phyloP scores from a whole-genome alignment of 2,888 invertebrate genomes.

The Chrysomela aeneicollis region DNA sequence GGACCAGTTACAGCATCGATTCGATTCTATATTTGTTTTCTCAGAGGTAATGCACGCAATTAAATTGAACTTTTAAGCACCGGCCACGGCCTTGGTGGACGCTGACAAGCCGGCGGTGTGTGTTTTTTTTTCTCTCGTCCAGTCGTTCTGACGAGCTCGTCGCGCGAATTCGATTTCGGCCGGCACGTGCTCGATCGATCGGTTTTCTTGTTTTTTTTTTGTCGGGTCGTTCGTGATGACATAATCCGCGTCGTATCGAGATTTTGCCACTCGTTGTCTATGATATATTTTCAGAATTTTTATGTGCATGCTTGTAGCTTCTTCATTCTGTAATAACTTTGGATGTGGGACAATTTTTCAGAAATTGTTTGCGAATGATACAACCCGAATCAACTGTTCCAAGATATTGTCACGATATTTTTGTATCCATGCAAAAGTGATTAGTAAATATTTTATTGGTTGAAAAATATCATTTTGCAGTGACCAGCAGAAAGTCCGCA shows the following conservation, averaged over 20 bases:
- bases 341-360: too few relatives aligned
- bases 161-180: conserved; percentile 14
- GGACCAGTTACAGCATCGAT: conserved; percentile 36
- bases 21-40: conserved; percentile 43
- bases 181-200: background rate
- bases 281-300: too few relatives aligned
- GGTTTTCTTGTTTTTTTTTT: conserved; percentile 10
- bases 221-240: background rate
- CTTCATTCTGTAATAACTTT: too few relatives aligned
- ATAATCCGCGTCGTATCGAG: background rate
- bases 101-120: conserved; percentile 31
- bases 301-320: too few relatives aligned
- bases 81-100: conserved; percentile 42
- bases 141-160: conserved; percentile 18
- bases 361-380: too few relatives aligned
- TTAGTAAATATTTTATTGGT: too few relatives aligned
- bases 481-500: too few relatives aligned
- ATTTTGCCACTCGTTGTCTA: too few relatives aligned
- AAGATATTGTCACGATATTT: too few relatives aligned
- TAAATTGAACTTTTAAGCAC: conserved; percentile 39
- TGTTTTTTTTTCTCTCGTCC: conserved; percentile 37
- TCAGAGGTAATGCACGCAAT: conserved; percentile 42
- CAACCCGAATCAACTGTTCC: too few relatives aligned
- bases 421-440: too few relatives aligned
- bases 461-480: too few relatives aligned